phyloP scores from a whole-genome alignment of 2,888 invertebrate species.

The Dynastes grantii region DNA sequence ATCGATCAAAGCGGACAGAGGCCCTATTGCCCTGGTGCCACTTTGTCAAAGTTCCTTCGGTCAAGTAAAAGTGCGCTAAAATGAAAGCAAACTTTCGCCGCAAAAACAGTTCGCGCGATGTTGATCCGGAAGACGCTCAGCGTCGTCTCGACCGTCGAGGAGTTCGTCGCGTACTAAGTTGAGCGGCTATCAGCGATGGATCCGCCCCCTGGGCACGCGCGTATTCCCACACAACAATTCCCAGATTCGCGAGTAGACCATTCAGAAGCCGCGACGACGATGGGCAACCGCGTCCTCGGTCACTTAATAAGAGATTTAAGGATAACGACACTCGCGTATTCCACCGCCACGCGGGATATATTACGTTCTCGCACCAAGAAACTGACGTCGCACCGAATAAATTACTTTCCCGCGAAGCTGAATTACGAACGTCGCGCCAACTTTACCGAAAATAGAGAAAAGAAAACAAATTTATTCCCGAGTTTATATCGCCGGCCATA shows the following conservation, averaged over 20 bases:
- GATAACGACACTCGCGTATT: slow-evolving; percentile 25
- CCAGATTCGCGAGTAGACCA: slow-evolving; percentile 41
- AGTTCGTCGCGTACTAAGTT: slow-evolving; percentile 40
- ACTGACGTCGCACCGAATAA: slow-evolving; percentile 17
- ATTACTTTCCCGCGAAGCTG: slow-evolving; percentile 20
- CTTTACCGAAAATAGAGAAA: slow-evolving; percentile 32
- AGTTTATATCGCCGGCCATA: slow-evolving; percentile 22
- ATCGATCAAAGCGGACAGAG: not conserved
- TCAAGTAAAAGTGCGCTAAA: slow-evolving; percentile 1
- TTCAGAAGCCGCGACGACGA: slow-evolving; percentile 38
- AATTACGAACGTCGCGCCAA: slow-evolving; percentile 31
- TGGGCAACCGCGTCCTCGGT: slow-evolving; percentile 34
- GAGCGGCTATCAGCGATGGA: slow-evolving; percentile 34
- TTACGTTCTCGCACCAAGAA: slow-evolving; percentile 10
- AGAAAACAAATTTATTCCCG: slow-evolving; percentile 25
- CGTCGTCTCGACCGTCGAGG: slow-evolving; percentile 34
- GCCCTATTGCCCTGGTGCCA: not conserved
- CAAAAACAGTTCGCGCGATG: slow-evolving; percentile 20
- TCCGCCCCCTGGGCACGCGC: slow-evolving; percentile 45
- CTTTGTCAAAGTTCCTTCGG: slow-evolving; percentile 1
- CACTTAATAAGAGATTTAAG: slow-evolving; percentile 40
- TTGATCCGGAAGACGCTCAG: slow-evolving; percentile 28
- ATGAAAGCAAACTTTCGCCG: slow-evolving; percentile 18
- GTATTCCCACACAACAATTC: slow-evolving; percentile 39
- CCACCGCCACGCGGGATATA: slow-evolving; percentile 6